phyloP scores from a whole-genome alignment of 2,797 vertebrate genomes.

The Epinephelus awoara region DNA sequence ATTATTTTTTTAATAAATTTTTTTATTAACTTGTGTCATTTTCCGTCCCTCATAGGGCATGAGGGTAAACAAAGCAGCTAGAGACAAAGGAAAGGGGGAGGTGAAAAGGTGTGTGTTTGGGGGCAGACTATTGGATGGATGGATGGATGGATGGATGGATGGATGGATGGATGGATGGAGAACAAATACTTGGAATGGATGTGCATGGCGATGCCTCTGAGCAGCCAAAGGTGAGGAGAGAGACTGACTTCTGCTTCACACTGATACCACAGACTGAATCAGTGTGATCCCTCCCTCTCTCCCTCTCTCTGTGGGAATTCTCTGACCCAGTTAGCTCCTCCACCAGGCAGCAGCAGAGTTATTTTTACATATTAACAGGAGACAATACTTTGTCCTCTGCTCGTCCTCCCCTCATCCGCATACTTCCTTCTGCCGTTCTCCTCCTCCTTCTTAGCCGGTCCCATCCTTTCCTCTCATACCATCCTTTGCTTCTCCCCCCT shows the following conservation, averaged over 20 bases:
- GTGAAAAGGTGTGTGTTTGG: constrained; percentile 30
- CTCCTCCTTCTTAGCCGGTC: constrained; percentile 59
- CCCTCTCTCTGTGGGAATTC: constrained; percentile 81
- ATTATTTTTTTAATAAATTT: no score
- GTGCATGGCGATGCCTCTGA: constrained; percentile 39
- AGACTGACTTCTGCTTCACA: constrained; percentile 66
- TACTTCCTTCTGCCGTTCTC: constrained; percentile 38
- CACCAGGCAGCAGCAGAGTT: constrained; percentile 81
- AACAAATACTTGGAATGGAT: constrained; percentile 32
- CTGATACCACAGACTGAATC: constrained; percentile 67
- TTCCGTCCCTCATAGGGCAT: no score
- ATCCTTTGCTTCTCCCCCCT: constrained; percentile 15
- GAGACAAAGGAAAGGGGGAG: constrained; percentile 12
- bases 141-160: constrained; percentile 5
- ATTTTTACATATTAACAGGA: constrained; percentile 87
- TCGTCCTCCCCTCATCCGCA: constrained; percentile 70
- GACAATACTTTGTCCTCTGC: constrained; percentile 82
- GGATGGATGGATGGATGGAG: constrained; percentile 24
- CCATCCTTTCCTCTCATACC: constrained; percentile 32
- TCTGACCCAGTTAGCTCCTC: constrained; percentile 87
- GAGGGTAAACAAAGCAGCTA: constrained; percentile 43
- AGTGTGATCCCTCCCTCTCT: constrained; percentile 49
- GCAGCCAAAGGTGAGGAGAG: constrained; percentile 46
- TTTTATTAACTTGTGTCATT: no score
- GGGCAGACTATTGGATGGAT: constrained; percentile 16